Evolutionary conservation across 1,140 invertebrate species (phyloP).

Genomic region (Amyelois transitella): DNA sequence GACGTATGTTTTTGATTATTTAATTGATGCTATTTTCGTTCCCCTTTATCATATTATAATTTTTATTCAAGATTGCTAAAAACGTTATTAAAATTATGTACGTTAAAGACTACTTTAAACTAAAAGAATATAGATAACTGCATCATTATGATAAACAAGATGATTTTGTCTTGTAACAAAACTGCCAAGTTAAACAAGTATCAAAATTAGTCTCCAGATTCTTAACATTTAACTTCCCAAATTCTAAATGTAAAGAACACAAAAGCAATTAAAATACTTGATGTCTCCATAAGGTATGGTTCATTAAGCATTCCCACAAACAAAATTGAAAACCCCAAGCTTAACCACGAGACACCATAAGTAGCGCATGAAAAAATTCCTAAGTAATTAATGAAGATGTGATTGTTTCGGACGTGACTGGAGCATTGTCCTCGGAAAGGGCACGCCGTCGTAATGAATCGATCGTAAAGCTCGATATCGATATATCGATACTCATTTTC

Average conservation of each 20-base stretch:
- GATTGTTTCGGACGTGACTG: slow-evolving; percentile 58
- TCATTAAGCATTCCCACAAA: background rate
- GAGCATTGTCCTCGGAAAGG: slow-evolving; percentile 48
- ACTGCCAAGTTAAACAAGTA: no score
- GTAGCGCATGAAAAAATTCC: slow-evolving; percentile 41
- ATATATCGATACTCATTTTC: slow-evolving; percentile 45
- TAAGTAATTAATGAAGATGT: slow-evolving; percentile 71
- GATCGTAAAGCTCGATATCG: slow-evolving; percentile 50
- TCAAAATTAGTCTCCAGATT: no score
- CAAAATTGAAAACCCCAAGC: slow-evolving; percentile 8
- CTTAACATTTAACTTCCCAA: background rate
- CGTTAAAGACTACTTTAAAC: no score
- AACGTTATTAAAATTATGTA: no score
- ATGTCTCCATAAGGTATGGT: background rate
- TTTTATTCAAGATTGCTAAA: no score
- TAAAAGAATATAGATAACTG: no score
- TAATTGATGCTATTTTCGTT: no score
- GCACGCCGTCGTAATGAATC: slow-evolving; percentile 32
- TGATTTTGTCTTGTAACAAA: no score
- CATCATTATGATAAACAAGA: no score
- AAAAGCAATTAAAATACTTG: background rate
- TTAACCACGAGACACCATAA: slow-evolving; percentile 13
- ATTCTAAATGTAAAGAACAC: background rate
- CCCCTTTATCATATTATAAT: no score
- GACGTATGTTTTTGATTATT: no score